A percentile compares a stretch with the other conserved stretches of the same genome.
Evolutionary conservation across 2,113 vertebrate genomes (phyloP).

Genomic region (Alethe diademata): DNA sequence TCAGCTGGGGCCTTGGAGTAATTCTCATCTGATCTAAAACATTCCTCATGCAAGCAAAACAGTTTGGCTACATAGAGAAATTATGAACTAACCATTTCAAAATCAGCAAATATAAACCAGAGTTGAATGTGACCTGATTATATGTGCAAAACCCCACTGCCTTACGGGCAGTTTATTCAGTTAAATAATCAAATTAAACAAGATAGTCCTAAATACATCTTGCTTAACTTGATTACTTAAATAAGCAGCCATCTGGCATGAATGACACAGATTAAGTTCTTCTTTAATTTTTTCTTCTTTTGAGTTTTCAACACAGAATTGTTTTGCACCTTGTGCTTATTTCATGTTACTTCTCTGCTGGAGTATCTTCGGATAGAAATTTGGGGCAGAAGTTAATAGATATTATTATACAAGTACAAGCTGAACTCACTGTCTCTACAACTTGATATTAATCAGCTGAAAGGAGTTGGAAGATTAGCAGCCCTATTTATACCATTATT

Average conservation of each 20-base stretch:
- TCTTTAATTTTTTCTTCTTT: neutral
- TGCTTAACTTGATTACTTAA: constrained; percentile 37
- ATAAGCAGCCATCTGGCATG: constrained; percentile 25
- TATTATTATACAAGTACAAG: neutral
- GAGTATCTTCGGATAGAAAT: neutral
- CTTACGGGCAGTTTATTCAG: constrained; percentile 8
- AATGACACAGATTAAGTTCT: neutral
- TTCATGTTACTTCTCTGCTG: neutral
- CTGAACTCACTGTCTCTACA: neutral
- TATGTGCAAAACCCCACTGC: neutral
- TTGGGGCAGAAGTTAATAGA: constrained; percentile 18
- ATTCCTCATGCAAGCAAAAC: constrained; percentile 10
- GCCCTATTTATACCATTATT: constrained; percentile 17
- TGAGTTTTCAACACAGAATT: neutral
- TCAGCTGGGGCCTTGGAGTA: neutral
- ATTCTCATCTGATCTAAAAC: constrained; percentile 45
- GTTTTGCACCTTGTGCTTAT: neutral
- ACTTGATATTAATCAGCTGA: constrained; percentile 10
- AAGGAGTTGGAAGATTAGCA: neutral
- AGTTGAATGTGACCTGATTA: neutral
- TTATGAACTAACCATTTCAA: neutral
- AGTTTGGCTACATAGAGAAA: neutral
- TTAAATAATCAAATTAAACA: constrained; percentile 54
- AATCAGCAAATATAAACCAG: neutral
- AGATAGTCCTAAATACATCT: constrained; percentile 9